These are phyloP conservation scores for Brachylomia viminalis DNA, from an alignment of 2,888 invertebrate species.

Conservation along the genomic window DNA sequence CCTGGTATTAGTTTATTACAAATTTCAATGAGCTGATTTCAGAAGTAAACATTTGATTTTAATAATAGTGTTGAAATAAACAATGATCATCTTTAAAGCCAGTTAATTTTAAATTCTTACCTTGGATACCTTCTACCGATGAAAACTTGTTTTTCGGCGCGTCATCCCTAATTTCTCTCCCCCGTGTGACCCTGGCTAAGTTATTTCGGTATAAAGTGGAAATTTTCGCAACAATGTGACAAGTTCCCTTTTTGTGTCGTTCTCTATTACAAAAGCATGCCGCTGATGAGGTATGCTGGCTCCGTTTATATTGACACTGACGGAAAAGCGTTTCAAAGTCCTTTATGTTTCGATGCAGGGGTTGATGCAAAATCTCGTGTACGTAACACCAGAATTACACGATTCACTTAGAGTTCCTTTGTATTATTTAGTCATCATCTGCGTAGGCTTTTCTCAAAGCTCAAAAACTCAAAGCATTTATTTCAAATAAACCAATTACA, in stretches of 20 bases:
- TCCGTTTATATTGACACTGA: constrained; percentile 68
- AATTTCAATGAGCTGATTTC: background rate
- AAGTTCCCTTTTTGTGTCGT: constrained; percentile 57
- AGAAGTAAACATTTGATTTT: background rate
- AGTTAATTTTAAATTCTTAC: background rate
- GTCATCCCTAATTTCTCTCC: constrained; percentile 33
- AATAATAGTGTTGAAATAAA: background rate
- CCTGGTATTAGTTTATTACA: background rate
- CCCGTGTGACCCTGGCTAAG: constrained; percentile 22
- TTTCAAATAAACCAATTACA: too few relatives aligned
- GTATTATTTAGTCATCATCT: background rate
- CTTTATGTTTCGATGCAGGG: background rate
- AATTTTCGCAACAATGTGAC: constrained; percentile 75
- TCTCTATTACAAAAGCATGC: constrained; percentile 72
- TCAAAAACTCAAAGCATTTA: too few relatives aligned
- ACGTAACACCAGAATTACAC: background rate
- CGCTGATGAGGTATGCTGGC: constrained; percentile 69
- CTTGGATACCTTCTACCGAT: background rate
- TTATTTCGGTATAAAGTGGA: constrained; percentile 66
- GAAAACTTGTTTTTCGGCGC: constrained; percentile 3
- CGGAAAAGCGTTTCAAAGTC: constrained; percentile 22
- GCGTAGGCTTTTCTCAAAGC: too few relatives aligned
- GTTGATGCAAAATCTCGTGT: background rate
- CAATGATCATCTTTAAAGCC: background rate
- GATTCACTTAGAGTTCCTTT: background rate